Evolutionary conservation across 2,113 vertebrate genomes (phyloP).

Genomic region (Panthera tigris): DNA sequence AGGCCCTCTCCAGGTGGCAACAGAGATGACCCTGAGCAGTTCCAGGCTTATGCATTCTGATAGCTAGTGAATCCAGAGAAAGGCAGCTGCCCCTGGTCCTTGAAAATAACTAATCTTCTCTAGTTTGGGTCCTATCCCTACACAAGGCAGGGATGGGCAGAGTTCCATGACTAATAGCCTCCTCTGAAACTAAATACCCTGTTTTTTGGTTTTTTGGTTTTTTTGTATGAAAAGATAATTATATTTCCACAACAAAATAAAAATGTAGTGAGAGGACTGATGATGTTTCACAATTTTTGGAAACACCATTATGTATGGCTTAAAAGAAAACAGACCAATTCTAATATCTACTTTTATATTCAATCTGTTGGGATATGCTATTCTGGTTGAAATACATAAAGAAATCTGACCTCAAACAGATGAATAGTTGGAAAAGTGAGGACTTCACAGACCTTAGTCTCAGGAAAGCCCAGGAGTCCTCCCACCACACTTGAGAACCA

Average conservation of each 20-base stretch:
- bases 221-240: background rate
- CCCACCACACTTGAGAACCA: background rate
- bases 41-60: background rate
- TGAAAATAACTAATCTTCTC: background rate
- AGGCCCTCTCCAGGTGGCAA: background rate
- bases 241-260: background rate
- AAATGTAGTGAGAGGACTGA: background rate
- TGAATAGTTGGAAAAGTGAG: background rate
- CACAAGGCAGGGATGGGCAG: background rate
- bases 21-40: background rate
- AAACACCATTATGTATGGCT: background rate
- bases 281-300: background rate
- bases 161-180: background rate
- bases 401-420: background rate
- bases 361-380: background rate
- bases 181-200: background rate
- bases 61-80: background rate
- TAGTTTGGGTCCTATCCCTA: background rate
- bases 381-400: background rate
- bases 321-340: background rate
- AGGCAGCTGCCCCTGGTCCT: background rate
- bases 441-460: background rate
- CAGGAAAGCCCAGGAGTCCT: background rate
- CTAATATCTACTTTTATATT: background rate
- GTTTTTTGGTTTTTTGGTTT: background rate